Evolutionary conservation across 1,140 invertebrate species (phyloP).

Genomic region (Pseudomyrmex concolor): DNA sequence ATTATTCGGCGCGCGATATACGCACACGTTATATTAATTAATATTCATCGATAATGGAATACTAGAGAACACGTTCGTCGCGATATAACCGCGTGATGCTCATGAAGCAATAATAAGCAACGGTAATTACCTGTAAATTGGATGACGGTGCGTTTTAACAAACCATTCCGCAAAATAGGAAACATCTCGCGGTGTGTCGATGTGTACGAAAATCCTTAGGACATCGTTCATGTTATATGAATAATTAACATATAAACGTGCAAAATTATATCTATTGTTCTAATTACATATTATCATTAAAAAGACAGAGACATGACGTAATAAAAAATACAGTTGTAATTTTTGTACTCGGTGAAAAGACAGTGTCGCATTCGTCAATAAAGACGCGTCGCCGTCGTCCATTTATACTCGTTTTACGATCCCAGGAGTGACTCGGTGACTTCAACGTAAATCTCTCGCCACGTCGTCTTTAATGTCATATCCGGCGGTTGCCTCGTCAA

Average conservation of each 20-base stretch:
- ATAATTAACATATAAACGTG: neutral
- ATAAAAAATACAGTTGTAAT: neutral
- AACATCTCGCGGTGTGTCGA: neutral
- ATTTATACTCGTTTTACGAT: conserved; percentile 14
- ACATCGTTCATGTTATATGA: neutral
- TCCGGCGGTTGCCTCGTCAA: conserved; percentile 62
- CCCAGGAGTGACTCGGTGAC: conserved; percentile 33
- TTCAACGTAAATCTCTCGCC: conserved; percentile 57
- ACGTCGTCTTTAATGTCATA: conserved; percentile 67
- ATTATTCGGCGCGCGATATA: conserved; percentile 39
- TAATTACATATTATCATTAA: neutral
- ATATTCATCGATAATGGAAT: conserved; percentile 60
- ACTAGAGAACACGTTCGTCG: conserved; percentile 51
- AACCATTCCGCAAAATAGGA: conserved; percentile 40
- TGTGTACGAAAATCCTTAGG: conserved; percentile 26
- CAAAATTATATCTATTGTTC: neutral
- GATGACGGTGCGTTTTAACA: conserved; percentile 53
- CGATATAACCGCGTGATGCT: conserved; percentile 29
- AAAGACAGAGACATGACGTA: neutral
- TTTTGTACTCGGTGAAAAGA: no score
- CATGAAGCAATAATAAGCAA: conserved; percentile 56
- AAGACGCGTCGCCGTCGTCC: neutral
- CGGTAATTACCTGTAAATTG: conserved; percentile 54
- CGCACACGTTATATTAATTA: conserved; percentile 46
- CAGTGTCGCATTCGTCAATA: neutral